Conservation (phyloP, 2,113 vertebrate species). For the Baryphthengus martii region DNA sequence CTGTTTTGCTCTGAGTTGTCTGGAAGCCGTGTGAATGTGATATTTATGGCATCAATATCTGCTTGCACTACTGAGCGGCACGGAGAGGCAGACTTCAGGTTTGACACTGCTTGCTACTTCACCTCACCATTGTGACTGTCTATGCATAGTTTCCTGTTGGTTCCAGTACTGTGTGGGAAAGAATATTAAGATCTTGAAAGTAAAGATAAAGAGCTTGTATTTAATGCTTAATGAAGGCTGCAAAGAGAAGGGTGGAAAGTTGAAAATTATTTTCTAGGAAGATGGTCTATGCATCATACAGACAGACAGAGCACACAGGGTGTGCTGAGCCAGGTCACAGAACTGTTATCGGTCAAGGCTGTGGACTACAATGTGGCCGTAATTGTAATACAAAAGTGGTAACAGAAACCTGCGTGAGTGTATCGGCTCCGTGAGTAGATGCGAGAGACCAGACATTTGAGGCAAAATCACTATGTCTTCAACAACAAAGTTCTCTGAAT, state of each 20-base stretch:
- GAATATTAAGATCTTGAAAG: neutral
- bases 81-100: neutral
- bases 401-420: neutral
- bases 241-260: neutral
- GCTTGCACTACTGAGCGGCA: neutral
- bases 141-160: neutral
- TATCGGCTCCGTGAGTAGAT: neutral
- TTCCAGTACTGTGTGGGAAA: neutral
- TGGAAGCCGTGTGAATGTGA: neutral
- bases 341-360: neutral
- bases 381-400: neutral
- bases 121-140: neutral
- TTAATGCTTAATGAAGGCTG: neutral
- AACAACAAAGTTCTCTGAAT: neutral
- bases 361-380: fast-evolving
- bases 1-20: neutral
- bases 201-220: neutral
- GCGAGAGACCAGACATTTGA: neutral
- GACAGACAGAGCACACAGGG: too few species aligned
- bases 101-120: neutral
- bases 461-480: neutral
- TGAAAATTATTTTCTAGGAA: neutral
- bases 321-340: neutral
- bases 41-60: neutral
- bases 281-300: neutral